Evolutionary conservation across 2,888 invertebrate genomes (phyloP).

Genomic region (Rotaria socialis): DNA sequence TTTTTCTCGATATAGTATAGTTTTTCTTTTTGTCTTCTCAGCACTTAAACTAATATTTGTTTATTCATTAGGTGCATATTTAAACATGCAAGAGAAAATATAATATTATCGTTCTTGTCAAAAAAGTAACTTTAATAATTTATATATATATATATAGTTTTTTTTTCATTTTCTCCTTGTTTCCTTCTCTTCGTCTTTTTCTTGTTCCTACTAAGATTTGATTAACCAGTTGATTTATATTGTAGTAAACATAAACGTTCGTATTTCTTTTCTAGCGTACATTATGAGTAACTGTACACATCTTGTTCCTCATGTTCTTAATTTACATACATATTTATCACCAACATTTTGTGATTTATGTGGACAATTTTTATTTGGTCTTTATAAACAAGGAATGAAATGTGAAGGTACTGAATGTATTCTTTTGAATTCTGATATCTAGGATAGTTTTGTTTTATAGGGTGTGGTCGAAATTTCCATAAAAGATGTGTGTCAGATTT

Average conservation of each 20-base stretch:
- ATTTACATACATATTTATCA: conserved; percentile 54
- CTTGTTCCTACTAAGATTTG: background rate
- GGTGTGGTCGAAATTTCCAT: conserved; percentile 95
- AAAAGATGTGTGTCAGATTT: conserved; percentile 88
- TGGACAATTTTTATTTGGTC: conserved; percentile 96
- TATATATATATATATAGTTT: no score
- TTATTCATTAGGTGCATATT: background rate
- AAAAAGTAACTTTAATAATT: background rate
- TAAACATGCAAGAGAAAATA: background rate
- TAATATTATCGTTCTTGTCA: background rate
- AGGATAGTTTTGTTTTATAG: conserved; percentile 62
- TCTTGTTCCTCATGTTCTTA: conserved; percentile 3
- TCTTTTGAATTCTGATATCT: background rate
- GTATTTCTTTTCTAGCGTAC: background rate
- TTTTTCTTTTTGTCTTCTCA: background rate
- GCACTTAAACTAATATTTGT: background rate
- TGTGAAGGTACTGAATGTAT: conserved; percentile 75
- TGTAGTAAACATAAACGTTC: background rate
- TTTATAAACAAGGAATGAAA: conserved; percentile 94
- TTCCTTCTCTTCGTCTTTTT: background rate
- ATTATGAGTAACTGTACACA: background rate
- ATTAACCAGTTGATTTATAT: background rate
- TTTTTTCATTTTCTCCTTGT: no score
- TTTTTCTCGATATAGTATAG: background rate
- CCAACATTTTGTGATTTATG: conserved; percentile 99